These are phyloP conservation scores for Empis stercorea DNA, from an alignment of 2,888 invertebrate genomes.

Conservation along the genomic window DNA sequence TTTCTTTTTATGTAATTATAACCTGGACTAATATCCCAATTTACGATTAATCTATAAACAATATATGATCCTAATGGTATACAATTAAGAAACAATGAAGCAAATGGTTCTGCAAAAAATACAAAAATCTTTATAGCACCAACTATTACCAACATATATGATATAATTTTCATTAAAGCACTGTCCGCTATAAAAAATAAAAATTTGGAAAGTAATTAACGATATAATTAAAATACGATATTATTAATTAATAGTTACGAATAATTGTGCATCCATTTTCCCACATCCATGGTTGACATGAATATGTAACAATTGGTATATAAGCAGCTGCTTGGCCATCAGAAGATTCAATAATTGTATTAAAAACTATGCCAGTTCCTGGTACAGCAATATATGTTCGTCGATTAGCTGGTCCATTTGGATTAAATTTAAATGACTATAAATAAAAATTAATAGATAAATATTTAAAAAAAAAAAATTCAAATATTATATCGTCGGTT, in stretches of 20 bases:
- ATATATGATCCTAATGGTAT: not conserved
- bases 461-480: not conserved
- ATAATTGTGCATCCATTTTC: slow-evolving; percentile 5
- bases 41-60: not conserved
- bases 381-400: slow-evolving; percentile 3
- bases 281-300: slow-evolving; percentile 2
- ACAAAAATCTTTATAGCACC: not conserved
- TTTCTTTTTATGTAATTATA: not conserved
- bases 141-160: not conserved
- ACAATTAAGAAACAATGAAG: not conserved
- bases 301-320: slow-evolving; percentile 6
- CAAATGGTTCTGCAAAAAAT: not conserved
- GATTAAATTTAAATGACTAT: slow-evolving; percentile 1
- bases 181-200: not conserved
- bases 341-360: slow-evolving; percentile 4
- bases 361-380: slow-evolving; percentile 6
- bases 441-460: not conserved
- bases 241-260: too few species aligned
- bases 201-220: not conserved
- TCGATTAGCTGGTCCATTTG: slow-evolving; percentile 2
- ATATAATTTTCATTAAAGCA: not conserved
- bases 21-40: not conserved
- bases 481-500: too few species aligned
- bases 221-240: too few species aligned
- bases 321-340: not conserved